Conservation (phyloP, 2,797 vertebrate species). For the Galaxias olidus region DNA sequence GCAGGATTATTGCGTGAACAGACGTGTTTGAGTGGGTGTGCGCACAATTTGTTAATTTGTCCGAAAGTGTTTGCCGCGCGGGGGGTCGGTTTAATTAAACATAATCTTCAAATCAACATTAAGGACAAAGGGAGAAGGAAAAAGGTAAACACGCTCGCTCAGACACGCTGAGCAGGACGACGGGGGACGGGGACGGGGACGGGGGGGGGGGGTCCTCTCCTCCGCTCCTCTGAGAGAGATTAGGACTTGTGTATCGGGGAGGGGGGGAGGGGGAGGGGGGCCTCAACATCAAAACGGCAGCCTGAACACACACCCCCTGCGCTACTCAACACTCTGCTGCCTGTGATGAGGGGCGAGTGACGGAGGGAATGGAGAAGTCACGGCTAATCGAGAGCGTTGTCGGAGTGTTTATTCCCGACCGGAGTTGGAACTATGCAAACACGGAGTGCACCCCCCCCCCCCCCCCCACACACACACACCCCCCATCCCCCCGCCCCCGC, state of each 20-base stretch:
- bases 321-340: no score
- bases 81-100: slow-evolving; percentile 59
- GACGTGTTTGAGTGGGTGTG: background rate
- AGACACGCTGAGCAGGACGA: no score
- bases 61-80: slow-evolving; percentile 37
- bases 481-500: no score
- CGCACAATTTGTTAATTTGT: slow-evolving; percentile 33
- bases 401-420: slow-evolving; percentile 47
- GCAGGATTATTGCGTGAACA: slow-evolving; percentile 18
- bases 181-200: no score
- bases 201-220: no score
- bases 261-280: no score
- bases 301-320: background rate
- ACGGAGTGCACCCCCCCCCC: background rate
- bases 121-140: slow-evolving; percentile 71
- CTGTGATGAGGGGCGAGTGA: no score
- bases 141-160: slow-evolving; percentile 65
- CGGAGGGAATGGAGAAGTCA: background rate
- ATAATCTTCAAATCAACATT: slow-evolving; percentile 63
- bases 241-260: no score
- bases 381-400: slow-evolving; percentile 58
- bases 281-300: slow-evolving; percentile 1
- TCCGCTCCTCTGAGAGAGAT: no score
- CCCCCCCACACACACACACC: no score
- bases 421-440: slow-evolving; percentile 61